Percentiles rank a stretch among this genome's conserved stretches.
These are phyloP conservation scores for Morphnarchus princeps DNA, from an alignment of 2,113 vertebrate genomes.

Conservation along the genomic window DNA sequence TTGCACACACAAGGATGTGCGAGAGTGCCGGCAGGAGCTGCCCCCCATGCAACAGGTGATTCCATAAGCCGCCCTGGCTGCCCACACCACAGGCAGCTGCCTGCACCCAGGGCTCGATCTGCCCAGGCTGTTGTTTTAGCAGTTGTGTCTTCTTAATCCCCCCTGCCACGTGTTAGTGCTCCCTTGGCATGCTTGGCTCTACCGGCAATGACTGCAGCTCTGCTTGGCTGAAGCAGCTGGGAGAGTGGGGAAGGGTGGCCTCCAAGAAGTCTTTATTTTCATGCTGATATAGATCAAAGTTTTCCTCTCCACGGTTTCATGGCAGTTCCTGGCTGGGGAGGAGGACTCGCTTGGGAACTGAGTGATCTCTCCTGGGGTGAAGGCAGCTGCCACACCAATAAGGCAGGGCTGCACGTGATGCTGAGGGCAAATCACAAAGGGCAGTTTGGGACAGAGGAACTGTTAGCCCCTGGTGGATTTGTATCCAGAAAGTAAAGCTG, in stretches of 20 bases:
- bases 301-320: not conserved
- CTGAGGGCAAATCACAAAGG: not conserved
- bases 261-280: not conserved
- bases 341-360: not conserved
- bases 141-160: conserved; percentile 40
- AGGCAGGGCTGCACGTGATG: not conserved
- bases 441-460: not conserved
- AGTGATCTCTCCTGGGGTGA: not conserved
- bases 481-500: not conserved
- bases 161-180: not conserved
- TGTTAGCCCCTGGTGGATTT: rapidly evolving
- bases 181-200: not conserved
- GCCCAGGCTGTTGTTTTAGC: not conserved
- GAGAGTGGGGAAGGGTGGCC: not conserved
- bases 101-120: not conserved
- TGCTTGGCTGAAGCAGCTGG: not conserved
- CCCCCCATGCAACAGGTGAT: conserved; percentile 38
- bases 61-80: not conserved
- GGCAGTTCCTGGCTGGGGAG: not conserved
- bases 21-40: not conserved
- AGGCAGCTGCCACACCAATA: rapidly evolving
- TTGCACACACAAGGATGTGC: not conserved
- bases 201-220: not conserved
- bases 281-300: not conserved
- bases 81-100: conserved; percentile 38